phyloP scores from a whole-genome alignment of 1,140 invertebrate genomes.

The Drosophila sproati region DNA sequence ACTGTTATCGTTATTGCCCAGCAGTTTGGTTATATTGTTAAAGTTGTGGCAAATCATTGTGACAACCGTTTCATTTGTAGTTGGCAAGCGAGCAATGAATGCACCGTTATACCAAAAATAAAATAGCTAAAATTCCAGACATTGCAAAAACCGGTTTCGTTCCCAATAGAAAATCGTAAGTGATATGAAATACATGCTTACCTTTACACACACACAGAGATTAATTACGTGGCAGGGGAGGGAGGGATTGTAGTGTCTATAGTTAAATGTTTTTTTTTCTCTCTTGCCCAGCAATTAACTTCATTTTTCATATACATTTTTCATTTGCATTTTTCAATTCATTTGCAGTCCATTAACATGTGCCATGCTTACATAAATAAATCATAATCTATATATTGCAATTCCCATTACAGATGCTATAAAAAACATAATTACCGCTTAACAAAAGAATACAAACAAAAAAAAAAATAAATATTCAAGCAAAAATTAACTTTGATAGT shows the following conservation, averaged over 20 bases:
- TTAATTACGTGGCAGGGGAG: background rate
- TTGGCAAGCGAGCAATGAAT: slow-evolving; percentile 1
- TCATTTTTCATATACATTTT: slow-evolving; percentile 20
- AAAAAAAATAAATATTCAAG: slow-evolving; percentile 33
- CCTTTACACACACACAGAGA: background rate
- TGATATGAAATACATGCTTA: slow-evolving; percentile 4
- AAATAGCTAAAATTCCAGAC: slow-evolving; percentile 8
- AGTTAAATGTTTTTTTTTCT: slow-evolving; percentile 25
- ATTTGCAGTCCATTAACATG: slow-evolving; percentile 43
- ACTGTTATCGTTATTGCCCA: slow-evolving; percentile 11
- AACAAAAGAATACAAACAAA: slow-evolving; percentile 36
- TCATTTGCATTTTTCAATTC: slow-evolving; percentile 36
- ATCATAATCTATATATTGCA: slow-evolving; percentile 65
- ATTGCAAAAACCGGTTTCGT: slow-evolving; percentile 34
- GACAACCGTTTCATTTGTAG: background rate
- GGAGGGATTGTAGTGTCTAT: background rate
- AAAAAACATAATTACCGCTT: slow-evolving; percentile 45
- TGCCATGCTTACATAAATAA: slow-evolving; percentile 25
- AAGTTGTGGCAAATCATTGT: background rate
- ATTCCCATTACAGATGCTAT: slow-evolving; percentile 75
- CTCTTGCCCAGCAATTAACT: slow-evolving; percentile 16
- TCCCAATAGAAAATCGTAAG: slow-evolving; percentile 31
- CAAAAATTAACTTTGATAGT: slow-evolving; percentile 37
- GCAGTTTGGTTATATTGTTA: background rate
- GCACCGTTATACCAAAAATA: slow-evolving; percentile 18